Conservation (phyloP, 2,888 invertebrate species). For the Thyatira batis region DNA sequence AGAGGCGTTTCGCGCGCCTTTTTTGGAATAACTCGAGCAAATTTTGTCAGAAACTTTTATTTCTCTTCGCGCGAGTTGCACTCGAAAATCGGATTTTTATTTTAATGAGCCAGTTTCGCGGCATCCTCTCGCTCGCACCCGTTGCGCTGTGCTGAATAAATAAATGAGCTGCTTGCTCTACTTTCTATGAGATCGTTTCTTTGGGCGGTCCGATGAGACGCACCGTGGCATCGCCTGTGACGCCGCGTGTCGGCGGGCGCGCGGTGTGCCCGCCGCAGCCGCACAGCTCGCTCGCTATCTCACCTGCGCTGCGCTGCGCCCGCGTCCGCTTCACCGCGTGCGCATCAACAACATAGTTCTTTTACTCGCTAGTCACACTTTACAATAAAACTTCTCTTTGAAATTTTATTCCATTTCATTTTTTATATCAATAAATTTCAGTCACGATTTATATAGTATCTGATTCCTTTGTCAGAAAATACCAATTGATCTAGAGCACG, state of each 20-base stretch:
- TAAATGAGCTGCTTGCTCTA: conserved; percentile 81
- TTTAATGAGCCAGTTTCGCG: conserved; percentile 79
- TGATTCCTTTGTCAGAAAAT: conserved; percentile 37
- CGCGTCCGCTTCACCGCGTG: conserved; percentile 25
- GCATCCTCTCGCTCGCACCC: conserved; percentile 71
- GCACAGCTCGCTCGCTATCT: conserved; percentile 13
- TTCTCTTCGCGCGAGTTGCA: conserved; percentile 72
- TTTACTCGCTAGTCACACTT: conserved; percentile 50
- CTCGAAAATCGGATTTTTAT: conserved; percentile 79
- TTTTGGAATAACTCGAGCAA: conserved; percentile 82
- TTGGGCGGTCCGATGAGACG: conserved; percentile 67
- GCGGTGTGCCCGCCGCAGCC: conserved; percentile 14
- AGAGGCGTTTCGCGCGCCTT: conserved; percentile 74
- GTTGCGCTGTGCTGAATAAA: conserved; percentile 76
- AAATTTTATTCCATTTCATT: conserved; percentile 34
- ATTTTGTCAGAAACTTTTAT: conserved; percentile 78
- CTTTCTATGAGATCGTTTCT: conserved; percentile 82
- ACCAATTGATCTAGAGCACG: conserved; percentile 11
- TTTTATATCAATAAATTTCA: conserved; percentile 31
- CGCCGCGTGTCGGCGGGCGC: conserved; percentile 23
- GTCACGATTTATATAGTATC: conserved; percentile 52
- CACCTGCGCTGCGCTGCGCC: conserved; percentile 12
- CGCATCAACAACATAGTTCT: conserved; percentile 49
- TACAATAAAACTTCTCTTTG: conserved; percentile 45
- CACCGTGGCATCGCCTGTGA: conserved; percentile 32